phyloP scores from a whole-genome alignment of 2,888 invertebrate species.

The Actias luna region DNA sequence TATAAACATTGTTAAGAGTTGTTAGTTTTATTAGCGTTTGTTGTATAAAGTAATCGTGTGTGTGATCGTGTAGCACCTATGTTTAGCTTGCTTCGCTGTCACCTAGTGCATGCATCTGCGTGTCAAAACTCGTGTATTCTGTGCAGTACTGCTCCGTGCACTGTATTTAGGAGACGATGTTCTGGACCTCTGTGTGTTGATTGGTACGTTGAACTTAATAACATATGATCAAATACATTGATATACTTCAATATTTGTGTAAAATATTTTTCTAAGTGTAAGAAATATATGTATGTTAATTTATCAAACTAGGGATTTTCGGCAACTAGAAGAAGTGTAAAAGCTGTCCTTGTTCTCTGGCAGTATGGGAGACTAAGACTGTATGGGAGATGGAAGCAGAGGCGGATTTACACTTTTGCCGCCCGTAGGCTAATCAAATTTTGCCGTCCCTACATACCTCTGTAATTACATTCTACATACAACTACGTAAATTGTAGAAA shows the following conservation, averaged over 20 bases:
- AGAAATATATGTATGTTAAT: no score
- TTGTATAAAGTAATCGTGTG: constrained; percentile 12
- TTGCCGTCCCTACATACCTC: no score
- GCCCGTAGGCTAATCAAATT: no score
- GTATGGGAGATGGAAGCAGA: no score
- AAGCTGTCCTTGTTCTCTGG: no score
- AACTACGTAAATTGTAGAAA: no score
- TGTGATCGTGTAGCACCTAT: constrained; percentile 33
- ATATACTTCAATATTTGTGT: neutral
- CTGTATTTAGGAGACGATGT: constrained; percentile 65
- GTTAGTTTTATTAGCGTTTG: neutral
- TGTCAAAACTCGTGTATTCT: constrained; percentile 70
- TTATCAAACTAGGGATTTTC: no score
- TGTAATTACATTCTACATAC: no score
- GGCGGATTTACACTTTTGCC: no score
- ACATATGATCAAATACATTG: neutral
- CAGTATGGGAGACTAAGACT: no score
- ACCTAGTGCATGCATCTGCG: constrained; percentile 73
- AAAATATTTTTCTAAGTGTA: no score
- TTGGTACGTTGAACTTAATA: constrained; percentile 58
- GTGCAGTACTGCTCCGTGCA: constrained; percentile 68
- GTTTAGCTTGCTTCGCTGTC: constrained; percentile 65
- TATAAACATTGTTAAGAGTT: neutral
- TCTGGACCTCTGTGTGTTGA: constrained; percentile 70
- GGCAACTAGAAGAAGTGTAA: no score